Conservation (phyloP, 2,888 invertebrate species). For the Pristionchus exspectatus region DNA sequence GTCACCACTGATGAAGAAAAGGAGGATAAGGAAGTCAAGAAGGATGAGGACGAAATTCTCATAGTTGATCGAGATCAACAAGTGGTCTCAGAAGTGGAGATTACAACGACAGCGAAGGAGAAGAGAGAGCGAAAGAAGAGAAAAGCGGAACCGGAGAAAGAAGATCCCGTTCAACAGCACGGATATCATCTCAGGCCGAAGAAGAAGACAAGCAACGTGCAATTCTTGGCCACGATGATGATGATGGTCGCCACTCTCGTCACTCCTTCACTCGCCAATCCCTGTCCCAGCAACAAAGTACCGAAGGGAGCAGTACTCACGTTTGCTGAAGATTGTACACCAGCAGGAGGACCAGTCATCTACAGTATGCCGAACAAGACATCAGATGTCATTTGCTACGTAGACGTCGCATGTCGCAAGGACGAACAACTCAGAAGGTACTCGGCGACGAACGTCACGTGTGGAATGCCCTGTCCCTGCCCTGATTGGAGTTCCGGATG, state of each 20-base stretch:
- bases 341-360: neutral
- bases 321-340: neutral
- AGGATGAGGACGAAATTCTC: neutral
- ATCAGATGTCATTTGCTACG: neutral
- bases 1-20: neutral
- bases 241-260: neutral
- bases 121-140: neutral
- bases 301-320: neutral
- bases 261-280: neutral
- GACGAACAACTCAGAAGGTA: neutral
- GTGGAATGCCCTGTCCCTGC: slow-evolving; percentile 25
- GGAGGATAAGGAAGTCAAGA: neutral
- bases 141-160: neutral
- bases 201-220: neutral
- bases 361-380: neutral
- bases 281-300: neutral
- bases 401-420: neutral
- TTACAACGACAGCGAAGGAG: neutral
- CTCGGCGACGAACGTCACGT: neutral
- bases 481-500: neutral
- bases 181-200: neutral
- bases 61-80: neutral
- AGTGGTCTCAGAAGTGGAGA: too few relatives aligned
- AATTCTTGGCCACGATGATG: neutral
- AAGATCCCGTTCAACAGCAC: neutral